Conservation (phyloP, 2,113 vertebrate genomes). For the Sciurus niger region DNA sequence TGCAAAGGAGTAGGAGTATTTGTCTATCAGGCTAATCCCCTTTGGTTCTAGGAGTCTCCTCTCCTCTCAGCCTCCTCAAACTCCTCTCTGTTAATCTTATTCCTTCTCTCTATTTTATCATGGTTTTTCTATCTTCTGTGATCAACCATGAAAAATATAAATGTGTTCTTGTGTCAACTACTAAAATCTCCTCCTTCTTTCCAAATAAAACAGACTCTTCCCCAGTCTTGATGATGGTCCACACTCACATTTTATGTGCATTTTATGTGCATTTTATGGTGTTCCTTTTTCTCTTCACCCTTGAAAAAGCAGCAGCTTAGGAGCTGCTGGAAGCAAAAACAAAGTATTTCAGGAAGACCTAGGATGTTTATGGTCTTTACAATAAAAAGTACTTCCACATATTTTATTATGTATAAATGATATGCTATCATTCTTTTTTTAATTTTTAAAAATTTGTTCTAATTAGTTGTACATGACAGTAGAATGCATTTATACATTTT, state of each 20-base stretch:
- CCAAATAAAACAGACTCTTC: not conserved
- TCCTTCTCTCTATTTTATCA: not conserved
- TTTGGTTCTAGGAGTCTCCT: no score
- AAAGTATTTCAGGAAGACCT: not conserved
- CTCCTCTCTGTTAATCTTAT: not conserved
- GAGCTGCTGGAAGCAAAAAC: not conserved
- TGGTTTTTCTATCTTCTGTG: not conserved
- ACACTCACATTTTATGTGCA: no score
- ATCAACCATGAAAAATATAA: no score
- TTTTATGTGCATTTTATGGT: not conserved
- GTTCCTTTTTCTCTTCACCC: not conserved
- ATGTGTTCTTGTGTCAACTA: not conserved
- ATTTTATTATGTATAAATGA: slow-evolving; percentile 31
- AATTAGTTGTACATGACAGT: no score
- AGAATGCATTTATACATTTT: no score
- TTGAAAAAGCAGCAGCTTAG: not conserved
- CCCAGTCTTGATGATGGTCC: not conserved
- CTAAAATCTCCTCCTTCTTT: no score
- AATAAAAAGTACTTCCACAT: not conserved
- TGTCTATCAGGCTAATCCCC: not conserved
- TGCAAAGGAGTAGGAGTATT: no score
- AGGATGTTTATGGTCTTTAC: not conserved
- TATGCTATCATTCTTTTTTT: not conserved
- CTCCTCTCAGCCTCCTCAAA: not conserved
- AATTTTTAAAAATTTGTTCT: no score